Percentiles rank a stretch among this genome's conserved stretches.
These are phyloP conservation scores for Gastrophysa polygoni DNA, from an alignment of 2,888 invertebrate species.

Conservation along the genomic window DNA sequence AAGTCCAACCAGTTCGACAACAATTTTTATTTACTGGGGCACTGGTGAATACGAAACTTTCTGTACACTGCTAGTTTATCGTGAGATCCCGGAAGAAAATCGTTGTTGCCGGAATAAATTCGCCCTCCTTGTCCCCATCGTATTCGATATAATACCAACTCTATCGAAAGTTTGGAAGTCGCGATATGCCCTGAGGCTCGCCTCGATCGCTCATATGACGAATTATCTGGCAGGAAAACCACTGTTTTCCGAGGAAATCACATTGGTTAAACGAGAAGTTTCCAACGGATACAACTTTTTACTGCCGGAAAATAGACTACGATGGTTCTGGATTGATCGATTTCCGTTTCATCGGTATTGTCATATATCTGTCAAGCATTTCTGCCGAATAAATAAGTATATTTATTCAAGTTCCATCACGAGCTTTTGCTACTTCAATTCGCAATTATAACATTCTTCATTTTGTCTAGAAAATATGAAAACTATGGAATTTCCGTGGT, in stretches of 20 bases:
- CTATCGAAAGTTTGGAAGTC: constrained; percentile 24
- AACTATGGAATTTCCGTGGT: no score
- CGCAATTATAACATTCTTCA: no score
- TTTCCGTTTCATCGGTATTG: no score
- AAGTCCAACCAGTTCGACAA: no score
- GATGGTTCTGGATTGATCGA: not conserved
- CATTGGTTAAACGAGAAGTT: constrained; percentile 23
- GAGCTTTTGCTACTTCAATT: no score
- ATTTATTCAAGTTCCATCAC: no score
- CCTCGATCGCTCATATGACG: constrained; percentile 23
- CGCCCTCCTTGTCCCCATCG: not conserved
- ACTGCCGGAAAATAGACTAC: not conserved
- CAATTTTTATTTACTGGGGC: not conserved
- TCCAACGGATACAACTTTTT: not conserved
- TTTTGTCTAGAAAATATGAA: no score
- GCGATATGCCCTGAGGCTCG: constrained; percentile 16
- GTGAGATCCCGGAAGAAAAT: not conserved
- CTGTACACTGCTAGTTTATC: no score
- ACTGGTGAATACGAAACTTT: no score
- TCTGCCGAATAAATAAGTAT: no score
- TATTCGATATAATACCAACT: constrained; percentile 15
- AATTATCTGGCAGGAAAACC: constrained; percentile 25
- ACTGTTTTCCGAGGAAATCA: constrained; percentile 25
- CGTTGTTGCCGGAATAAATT: constrained; percentile 15
- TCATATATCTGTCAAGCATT: not conserved